Conservation (phyloP, 37 sponge, comb jelly and placozoan species). For the Cliona cf. orientalis region DNA sequence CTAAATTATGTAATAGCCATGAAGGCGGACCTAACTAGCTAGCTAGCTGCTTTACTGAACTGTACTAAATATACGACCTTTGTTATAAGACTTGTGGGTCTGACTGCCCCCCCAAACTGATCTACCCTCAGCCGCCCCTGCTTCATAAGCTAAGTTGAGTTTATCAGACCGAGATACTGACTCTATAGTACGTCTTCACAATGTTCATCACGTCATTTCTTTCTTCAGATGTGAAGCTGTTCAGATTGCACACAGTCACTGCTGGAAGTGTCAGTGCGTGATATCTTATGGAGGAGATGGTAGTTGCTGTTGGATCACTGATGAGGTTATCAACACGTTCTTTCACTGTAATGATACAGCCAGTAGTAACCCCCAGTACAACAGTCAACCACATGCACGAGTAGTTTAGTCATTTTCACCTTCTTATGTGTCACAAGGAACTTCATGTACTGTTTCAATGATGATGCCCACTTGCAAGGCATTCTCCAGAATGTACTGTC, state of each 20-base stretch:
- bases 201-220: neutral
- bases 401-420: conserved; percentile 14
- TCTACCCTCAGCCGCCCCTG: too few species aligned
- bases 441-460: conserved; percentile 21
- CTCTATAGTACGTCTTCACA: neutral
- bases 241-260: conserved; percentile 45
- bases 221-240: neutral
- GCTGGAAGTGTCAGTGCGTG: conserved; percentile 13
- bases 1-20: too few species aligned
- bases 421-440: conserved; percentile 28
- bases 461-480: too few species aligned
- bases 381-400: conserved; percentile 53
- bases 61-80: neutral
- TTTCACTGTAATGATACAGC: conserved; percentile 28
- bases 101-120: too few species aligned
- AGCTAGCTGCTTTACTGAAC: too few species aligned
- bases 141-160: too few species aligned
- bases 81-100: too few species aligned
- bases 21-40: too few species aligned
- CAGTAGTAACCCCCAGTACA: conserved; percentile 7
- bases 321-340: conserved; percentile 12
- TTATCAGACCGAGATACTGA: neutral
- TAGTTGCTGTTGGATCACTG: conserved; percentile 29
- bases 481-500: too few species aligned
- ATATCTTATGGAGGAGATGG: neutral